Evolutionary conservation across 2,113 vertebrate genomes (phyloP).

Genomic region (Leucoraja erinaceus): DNA sequence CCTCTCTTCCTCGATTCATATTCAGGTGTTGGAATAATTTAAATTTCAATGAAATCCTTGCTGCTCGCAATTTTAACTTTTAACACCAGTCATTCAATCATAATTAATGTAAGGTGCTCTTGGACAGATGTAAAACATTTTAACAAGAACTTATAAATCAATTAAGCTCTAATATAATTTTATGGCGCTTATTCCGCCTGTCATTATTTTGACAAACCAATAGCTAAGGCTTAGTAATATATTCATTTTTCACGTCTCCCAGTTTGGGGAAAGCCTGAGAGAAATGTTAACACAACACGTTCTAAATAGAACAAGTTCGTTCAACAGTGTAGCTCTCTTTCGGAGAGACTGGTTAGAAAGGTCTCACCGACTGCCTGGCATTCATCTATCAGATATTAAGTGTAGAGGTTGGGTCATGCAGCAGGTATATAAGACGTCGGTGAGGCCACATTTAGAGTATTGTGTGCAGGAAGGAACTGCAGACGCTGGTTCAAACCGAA

Average conservation of each 20-base stretch:
- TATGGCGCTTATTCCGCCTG: constrained; percentile 14
- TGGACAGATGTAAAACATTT: constrained; percentile 30
- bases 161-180: constrained; percentile 33
- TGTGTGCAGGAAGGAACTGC: too few relatives aligned
- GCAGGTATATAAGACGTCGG: too few relatives aligned
- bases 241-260: background rate
- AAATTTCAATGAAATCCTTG: background rate
- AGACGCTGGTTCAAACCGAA: too few relatives aligned
- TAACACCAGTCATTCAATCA: constrained; percentile 21
- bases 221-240: background rate
- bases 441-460: too few relatives aligned
- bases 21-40: background rate
- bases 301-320: background rate
- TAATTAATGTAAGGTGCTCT: constrained; percentile 18
- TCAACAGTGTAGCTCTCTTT: background rate
- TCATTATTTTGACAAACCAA: constrained; percentile 18
- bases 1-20: background rate
- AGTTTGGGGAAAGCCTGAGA: background rate
- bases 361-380: too few relatives aligned
- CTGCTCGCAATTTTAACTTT: constrained; percentile 19
- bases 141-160: constrained; percentile 34
- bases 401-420: too few relatives aligned
- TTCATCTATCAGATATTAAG: too few relatives aligned
- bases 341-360: too few relatives aligned
- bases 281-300: background rate